Base-by-base conservation (phyloP, 23 tunicate species). In the Styela clava region DNA sequence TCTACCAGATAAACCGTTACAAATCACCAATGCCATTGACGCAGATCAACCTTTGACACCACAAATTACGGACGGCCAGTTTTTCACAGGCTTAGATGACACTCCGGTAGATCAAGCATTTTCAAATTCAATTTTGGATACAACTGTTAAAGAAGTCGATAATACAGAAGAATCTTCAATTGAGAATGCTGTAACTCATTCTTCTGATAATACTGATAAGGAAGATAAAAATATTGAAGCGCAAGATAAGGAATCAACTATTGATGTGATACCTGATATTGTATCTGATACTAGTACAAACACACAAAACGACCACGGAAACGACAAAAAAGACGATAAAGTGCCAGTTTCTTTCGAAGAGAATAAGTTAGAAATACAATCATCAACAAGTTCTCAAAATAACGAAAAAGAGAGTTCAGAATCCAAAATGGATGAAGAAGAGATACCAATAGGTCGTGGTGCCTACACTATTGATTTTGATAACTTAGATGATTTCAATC, bases 391-490 rank as follows among this genome's bases (percentile, higher is more conserved):
- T 44, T 7, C 12, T 5, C 9, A 44, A 44, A 44, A 44, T 44
- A 5, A 5, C 12, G 56, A 44, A 44, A 44, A 44, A 44, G 7
- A 5, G 9, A 44, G 9, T 44, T 44, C 56, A 5, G 56, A 44
- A 44, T 7, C 12, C 9, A 44, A 44, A 44, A 44, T 44, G 56
- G 56, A 44, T 44, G 56, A 44, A 21, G 77, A 71, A 28, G 77
- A 71, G 29, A 71, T 71, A 28, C 77, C 77, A 31, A 71, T 71
- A 30, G 5, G 35, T 3, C 77, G 35, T 21, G 77, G 77, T 3
- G 34, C 35, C 29, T 71, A 71, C 37, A 71, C 77, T 5, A 21
- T 71, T 21, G 77, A 71, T 32, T 71, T 71, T 71, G 77, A 71
- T 35, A 71, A 32, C 16, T 16, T 71, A 22, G 77, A 32, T 34